Evolutionary conservation across 2,888 invertebrate genomes (phyloP).

Genomic region (Craniophora ligustri): DNA sequence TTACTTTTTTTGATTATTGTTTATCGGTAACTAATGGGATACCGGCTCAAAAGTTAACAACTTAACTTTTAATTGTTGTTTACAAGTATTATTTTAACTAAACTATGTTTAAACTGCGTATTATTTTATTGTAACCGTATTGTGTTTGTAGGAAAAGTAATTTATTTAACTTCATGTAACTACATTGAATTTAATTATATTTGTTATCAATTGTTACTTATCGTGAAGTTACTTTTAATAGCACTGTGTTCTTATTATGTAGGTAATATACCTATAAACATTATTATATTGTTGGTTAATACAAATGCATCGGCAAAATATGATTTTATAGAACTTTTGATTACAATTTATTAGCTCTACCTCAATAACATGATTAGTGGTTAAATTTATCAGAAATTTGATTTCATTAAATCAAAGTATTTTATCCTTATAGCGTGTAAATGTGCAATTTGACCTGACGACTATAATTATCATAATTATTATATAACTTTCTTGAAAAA

Average conservation of each 20-base stretch:
- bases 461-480: too few relatives aligned
- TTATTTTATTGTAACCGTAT: neutral
- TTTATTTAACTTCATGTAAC: neutral
- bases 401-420: too few relatives aligned
- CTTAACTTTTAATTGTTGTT: constrained; percentile 21
- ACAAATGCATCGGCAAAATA: too few relatives aligned
- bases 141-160: neutral
- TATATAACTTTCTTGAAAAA: too few relatives aligned
- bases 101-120: neutral
- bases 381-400: too few relatives aligned
- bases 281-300: too few relatives aligned
- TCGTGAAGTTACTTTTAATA: neutral
- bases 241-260: neutral
- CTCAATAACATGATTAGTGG: too few relatives aligned
- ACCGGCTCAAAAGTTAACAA: neutral
- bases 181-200: neutral
- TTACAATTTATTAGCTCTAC: too few relatives aligned
- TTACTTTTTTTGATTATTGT: constrained; percentile 3
- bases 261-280: too few relatives aligned
- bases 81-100: neutral
- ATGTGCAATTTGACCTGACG: too few relatives aligned
- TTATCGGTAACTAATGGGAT: neutral
- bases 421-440: too few relatives aligned
- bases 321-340: too few relatives aligned
- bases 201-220: neutral